Conservation (phyloP, 2,797 vertebrate species). For the Oryzias dopingdopingensis region DNA sequence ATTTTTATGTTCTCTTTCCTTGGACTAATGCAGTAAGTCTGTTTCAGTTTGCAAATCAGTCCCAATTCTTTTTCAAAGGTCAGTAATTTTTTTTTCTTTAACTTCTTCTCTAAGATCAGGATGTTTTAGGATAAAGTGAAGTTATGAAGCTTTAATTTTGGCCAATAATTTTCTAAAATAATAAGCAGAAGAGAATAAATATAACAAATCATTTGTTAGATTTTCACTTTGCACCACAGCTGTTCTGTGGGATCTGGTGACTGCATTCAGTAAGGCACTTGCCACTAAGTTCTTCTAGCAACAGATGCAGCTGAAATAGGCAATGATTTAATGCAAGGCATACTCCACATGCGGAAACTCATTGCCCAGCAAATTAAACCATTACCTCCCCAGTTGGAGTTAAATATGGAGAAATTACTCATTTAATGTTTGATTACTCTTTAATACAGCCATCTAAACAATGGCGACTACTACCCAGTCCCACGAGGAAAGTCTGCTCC, state of each 20-base stretch:
- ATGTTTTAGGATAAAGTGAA: too few species aligned
- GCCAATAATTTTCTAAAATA: too few species aligned
- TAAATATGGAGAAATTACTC: conserved; percentile 77
- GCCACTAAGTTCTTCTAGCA: conserved; percentile 22
- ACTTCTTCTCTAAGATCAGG: too few species aligned
- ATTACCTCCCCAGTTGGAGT: conserved; percentile 70
- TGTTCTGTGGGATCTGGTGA: neutral
- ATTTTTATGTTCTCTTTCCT: too few species aligned
- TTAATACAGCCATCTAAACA: conserved; percentile 72
- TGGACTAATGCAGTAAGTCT: too few species aligned
- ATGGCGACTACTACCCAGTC: conserved; percentile 53
- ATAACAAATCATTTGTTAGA: neutral
- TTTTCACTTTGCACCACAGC: conserved; percentile 5
- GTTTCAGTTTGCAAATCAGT: too few species aligned
- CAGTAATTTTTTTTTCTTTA: too few species aligned
- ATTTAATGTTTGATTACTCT: conserved; percentile 76
- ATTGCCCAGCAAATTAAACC: conserved; percentile 73
- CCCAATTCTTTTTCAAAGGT: too few species aligned
- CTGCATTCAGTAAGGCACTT: neutral
- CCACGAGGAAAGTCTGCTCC: conserved; percentile 54
- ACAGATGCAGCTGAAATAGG: conserved; percentile 39
- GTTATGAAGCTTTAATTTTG: too few species aligned
- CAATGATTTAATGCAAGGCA: conserved; percentile 63
- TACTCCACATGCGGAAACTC: conserved; percentile 59
- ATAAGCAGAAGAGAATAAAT: too few species aligned